These are phyloP conservation scores for Antechinus stuartii DNA, from an alignment of 2,113 vertebrate species.

Conservation along the genomic window DNA sequence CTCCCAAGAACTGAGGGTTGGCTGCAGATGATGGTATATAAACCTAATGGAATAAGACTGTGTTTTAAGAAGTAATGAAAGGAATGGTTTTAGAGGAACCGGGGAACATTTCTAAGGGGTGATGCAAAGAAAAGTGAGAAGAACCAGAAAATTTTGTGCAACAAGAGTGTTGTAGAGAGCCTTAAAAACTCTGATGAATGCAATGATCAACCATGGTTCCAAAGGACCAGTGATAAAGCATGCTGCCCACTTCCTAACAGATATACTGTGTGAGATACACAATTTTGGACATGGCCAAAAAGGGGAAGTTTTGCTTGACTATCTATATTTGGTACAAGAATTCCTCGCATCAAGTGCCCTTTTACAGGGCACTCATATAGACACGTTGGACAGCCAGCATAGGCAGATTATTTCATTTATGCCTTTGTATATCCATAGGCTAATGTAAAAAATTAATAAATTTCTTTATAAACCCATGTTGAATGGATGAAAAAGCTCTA, in stretches of 20 bases:
- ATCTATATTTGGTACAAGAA: not conserved
- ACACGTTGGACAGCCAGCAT: too few species aligned
- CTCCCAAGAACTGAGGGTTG: not conserved
- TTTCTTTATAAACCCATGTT: not conserved
- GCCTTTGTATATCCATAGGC: not conserved
- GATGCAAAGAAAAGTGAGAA: not conserved
- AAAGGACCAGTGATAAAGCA: not conserved
- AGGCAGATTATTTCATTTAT: not conserved
- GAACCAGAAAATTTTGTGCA: not conserved
- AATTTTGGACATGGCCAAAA: not conserved
- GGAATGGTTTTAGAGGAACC: not conserved
- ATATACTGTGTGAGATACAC: too few species aligned
- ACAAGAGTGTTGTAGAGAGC: not conserved
- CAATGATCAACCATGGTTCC: not conserved
- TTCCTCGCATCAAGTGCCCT: too few species aligned
- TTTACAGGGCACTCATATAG: not conserved
- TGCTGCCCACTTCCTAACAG: too few species aligned
- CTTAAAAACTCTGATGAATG: not conserved
- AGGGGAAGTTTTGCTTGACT: not conserved
- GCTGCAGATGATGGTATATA: not conserved
- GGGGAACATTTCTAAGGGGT: not conserved
- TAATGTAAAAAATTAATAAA: not conserved
- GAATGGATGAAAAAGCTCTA: not conserved
- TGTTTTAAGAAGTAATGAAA: not conserved
- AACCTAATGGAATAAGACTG: not conserved